Evolutionary conservation across 2,888 invertebrate genomes (phyloP).

Genomic region (Aelia acuminata): DNA sequence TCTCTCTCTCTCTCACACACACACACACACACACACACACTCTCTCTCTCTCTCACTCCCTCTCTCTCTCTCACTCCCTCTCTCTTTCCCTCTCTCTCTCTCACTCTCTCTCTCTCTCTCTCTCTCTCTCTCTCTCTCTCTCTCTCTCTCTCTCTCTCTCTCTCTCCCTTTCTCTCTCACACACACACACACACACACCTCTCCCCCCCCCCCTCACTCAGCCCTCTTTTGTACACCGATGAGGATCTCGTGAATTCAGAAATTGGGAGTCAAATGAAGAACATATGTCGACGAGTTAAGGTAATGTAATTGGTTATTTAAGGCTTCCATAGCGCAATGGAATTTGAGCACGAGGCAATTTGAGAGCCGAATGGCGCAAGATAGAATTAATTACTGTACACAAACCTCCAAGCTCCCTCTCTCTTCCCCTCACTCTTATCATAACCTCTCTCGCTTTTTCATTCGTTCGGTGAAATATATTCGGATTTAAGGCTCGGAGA

Average conservation of each 20-base stretch:
- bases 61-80: too few relatives aligned
- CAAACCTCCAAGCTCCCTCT: not conserved
- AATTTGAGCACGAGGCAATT: not conserved
- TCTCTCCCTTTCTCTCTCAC: too few relatives aligned
- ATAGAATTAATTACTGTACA: conserved; percentile 39
- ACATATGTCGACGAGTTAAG: not conserved
- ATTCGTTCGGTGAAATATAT: not conserved
- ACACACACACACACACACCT: too few relatives aligned
- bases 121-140: too few relatives aligned
- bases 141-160: too few relatives aligned
- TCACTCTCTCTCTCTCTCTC: too few relatives aligned
- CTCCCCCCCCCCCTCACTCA: too few relatives aligned
- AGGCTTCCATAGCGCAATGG: not conserved
- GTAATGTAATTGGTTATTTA: conserved; percentile 32
- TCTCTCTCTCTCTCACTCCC: too few relatives aligned
- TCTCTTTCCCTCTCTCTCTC: too few relatives aligned
- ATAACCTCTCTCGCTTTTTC: not conserved
- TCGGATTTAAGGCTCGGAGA: not conserved
- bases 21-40: too few relatives aligned
- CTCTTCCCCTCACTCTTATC: too few relatives aligned
- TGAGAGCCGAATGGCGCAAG: conserved; percentile 18
- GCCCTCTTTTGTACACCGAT: not conserved
- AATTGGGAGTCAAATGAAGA: not conserved
- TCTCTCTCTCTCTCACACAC: too few relatives aligned
- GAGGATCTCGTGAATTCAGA: not conserved